Base-by-base conservation (phyloP, 2,113 vertebrate species). In the Equus przewalskii region DNA sequence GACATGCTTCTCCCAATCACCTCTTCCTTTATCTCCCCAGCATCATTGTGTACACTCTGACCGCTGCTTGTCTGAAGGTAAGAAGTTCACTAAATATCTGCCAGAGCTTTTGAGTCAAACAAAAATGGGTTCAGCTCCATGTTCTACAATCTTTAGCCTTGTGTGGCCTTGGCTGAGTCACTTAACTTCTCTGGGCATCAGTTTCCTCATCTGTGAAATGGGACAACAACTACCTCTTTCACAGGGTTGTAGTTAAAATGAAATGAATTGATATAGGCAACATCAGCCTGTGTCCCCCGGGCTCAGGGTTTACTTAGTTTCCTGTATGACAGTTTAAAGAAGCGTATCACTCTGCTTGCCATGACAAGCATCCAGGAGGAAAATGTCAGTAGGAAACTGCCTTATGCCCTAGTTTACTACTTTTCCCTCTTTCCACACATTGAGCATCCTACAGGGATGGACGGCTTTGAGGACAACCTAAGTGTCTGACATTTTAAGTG, bases 361-460 rank as follows among this genome's bases (percentile, higher is more conserved):
- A 2, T 1, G 33, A 56, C 41, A n/a, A 46, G 11, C 46, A 13
- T 18, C 44, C 0, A 6, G 28, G 64, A 58, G 83, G 70, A 46
- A 41, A 58, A 54, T 1, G 14, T 16, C 65, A 28, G 72, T 0
- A 12, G 36, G 60, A 69, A 60, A 44, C 5, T 26, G 33, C 30
- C 26, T 72, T 4, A 22, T 0, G 24, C 6, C 7, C 33, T 22
- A 1, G 14, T 15, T 10, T 2, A 24, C 28, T 6, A 30, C 44
- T 12, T 64, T n/a, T 14, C 9, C 11, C 10, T 22, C 54, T 58
- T 15, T 8, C 30, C 28, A 26, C 26, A 30, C 24, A 3, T 0
- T 0, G 10, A 19, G 44, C 58, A 2, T 12, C 73, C 65, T 24
- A 12, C 7, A 5, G 2, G 6, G 26, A 46, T 6, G 4, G 19